Conservation (phyloP, 2,888 invertebrate genomes). For the Cheiracanthium punctorium region DNA sequence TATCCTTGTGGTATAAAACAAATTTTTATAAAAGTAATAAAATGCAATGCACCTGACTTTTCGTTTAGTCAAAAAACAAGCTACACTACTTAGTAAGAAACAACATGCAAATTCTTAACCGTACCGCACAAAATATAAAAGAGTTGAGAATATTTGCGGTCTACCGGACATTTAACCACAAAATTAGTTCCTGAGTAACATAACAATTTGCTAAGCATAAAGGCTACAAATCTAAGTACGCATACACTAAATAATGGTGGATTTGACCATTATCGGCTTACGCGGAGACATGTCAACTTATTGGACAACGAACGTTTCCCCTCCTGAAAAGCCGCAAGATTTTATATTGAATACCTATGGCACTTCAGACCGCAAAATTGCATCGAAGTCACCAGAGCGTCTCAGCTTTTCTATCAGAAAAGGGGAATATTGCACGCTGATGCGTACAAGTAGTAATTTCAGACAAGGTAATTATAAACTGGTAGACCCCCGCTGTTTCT, state of each 20-base stretch:
- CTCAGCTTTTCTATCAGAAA: not conserved
- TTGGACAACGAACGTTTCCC: too few relatives aligned
- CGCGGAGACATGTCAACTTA: not conserved
- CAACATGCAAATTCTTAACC: too few relatives aligned
- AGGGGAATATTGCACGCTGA: not conserved
- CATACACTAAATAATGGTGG: not conserved
- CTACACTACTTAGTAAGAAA: too few relatives aligned
- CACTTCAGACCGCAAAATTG: not conserved
- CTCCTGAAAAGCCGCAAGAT: not conserved
- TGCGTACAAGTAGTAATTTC: not conserved
- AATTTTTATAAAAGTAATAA: too few relatives aligned
- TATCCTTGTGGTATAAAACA: too few relatives aligned
- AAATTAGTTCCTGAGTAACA: not conserved
- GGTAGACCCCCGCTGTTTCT: too few relatives aligned
- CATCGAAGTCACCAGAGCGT: not conserved
- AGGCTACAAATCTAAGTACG: not conserved
- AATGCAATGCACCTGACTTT: too few relatives aligned
- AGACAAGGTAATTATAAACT: too few relatives aligned
- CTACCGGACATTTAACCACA: not conserved
- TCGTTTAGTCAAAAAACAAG: too few relatives aligned
- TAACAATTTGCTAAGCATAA: not conserved
- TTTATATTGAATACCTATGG: not conserved
- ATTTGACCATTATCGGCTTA: not conserved
- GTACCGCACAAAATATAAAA: too few relatives aligned
- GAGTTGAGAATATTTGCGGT: not conserved